Evolutionary conservation across 2,888 invertebrate species (phyloP).

Genomic region (Phasia obesa): DNA sequence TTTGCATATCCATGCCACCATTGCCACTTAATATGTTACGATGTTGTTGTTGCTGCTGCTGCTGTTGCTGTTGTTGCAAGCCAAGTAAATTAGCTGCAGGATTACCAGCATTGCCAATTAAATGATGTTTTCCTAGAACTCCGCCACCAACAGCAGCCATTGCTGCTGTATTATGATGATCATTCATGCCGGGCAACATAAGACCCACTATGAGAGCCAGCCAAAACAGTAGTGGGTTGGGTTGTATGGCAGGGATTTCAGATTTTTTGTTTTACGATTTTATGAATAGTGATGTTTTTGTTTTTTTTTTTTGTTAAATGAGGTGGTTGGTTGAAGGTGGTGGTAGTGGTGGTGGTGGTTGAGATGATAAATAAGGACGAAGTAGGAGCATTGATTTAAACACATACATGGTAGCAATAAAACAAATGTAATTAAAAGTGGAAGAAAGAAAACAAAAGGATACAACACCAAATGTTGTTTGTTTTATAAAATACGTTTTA

Average conservation of each 20-base stretch:
- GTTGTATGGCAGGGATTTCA: not conserved
- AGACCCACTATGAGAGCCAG: conserved; percentile 75
- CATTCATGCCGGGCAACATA: conserved; percentile 77
- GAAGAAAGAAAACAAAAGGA: conserved; percentile 50
- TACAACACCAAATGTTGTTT: conserved; percentile 48
- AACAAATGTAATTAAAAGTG: conserved; percentile 32
- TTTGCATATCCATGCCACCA: conserved; percentile 77
- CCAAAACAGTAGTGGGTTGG: not conserved
- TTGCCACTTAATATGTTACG: conserved; percentile 74
- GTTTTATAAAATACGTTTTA: too few relatives aligned
- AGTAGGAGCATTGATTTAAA: conserved; percentile 23
- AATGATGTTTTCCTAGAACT: conserved; percentile 77
- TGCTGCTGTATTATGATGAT: conserved; percentile 73
- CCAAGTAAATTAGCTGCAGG: conserved; percentile 61
- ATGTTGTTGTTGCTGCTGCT: conserved; percentile 57
- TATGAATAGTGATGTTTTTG: conserved; percentile 36
- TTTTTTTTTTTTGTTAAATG: conserved; percentile 28
- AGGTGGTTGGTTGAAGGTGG: conserved; percentile 41
- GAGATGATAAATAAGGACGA: conserved; percentile 35
- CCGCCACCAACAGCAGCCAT: conserved; percentile 55
- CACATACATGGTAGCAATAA: conserved; percentile 42
- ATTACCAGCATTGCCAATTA: conserved; percentile 67
- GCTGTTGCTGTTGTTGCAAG: conserved; percentile 54
- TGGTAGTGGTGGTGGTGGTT: conserved; percentile 43
- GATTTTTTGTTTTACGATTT: conserved; percentile 20